These are phyloP conservation scores for Pongo pygmaeus DNA, from an alignment of 2,113 vertebrate species.

Conservation along the genomic window DNA sequence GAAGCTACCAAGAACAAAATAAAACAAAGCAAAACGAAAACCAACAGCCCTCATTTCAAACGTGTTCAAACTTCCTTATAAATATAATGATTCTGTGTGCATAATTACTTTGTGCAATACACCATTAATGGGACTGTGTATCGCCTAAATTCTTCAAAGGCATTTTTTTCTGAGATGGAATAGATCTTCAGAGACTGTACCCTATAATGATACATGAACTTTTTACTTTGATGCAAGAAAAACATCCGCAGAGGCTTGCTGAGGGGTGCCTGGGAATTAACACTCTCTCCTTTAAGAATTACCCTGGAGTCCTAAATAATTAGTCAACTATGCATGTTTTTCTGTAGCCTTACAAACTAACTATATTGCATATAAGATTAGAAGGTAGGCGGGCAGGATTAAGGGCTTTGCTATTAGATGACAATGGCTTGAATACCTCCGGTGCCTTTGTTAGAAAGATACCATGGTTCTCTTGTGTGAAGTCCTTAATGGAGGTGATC, in stretches of 20 bases:
- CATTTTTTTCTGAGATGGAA: neutral
- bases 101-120: neutral
- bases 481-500: neutral
- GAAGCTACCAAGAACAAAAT: neutral
- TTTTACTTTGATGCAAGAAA: constrained; percentile 63
- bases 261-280: neutral
- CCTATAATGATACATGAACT: neutral
- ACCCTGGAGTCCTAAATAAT: constrained; percentile 24
- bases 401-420: neutral
- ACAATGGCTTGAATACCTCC: neutral
- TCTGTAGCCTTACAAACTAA: neutral
- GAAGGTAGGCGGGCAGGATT: neutral
- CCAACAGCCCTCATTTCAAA: neutral
- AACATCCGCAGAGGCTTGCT: constrained; percentile 44
- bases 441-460: neutral
- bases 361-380: neutral
- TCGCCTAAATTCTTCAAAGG: constrained; percentile 47
- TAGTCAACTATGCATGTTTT: neutral
- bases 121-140: neutral
- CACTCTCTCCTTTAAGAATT: constrained; percentile 27
- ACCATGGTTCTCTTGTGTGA: neutral
- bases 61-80: neutral
- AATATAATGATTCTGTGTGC: neutral
- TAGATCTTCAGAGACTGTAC: constrained; percentile 36
- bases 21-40: neutral